Evolutionary conservation across 2,113 vertebrate species (phyloP).

Genomic region (Clarias gariepinus): DNA sequence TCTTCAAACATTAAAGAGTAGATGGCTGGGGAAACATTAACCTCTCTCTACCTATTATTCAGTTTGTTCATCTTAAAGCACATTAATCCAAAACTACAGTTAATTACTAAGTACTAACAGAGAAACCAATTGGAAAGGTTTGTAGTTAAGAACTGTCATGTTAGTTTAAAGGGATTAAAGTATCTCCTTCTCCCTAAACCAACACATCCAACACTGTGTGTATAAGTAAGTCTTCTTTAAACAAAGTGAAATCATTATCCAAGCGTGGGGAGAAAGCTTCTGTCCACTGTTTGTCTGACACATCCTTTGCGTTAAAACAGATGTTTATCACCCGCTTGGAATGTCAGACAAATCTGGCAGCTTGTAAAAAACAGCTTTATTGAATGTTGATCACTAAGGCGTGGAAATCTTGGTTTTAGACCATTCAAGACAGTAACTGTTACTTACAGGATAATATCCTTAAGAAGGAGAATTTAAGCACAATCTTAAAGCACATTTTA

Average conservation of each 20-base stretch:
- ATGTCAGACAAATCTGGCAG: slow-evolving; percentile 62
- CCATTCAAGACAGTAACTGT: slow-evolving; percentile 52
- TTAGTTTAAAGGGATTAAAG: slow-evolving; percentile 14
- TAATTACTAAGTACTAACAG: neutral
- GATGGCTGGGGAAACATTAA: neutral
- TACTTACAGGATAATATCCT: slow-evolving; percentile 56
- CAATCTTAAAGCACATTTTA: neutral
- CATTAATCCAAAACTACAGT: neutral
- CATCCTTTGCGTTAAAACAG: slow-evolving; percentile 60
- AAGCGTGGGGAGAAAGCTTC: slow-evolving; percentile 30
- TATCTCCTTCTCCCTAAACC: slow-evolving; percentile 22
- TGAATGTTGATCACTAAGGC: slow-evolving; percentile 47
- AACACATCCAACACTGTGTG: slow-evolving; percentile 14
- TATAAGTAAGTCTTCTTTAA: slow-evolving; percentile 33
- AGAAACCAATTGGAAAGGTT: neutral
- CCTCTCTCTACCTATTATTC: too few relatives aligned
- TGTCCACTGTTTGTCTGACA: slow-evolving; percentile 54
- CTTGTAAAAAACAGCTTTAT: slow-evolving; percentile 66
- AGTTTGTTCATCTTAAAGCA: neutral
- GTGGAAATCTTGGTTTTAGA: slow-evolving; percentile 63
- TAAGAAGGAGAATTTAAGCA: slow-evolving; percentile 29
- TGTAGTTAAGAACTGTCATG: neutral
- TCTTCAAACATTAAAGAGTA: neutral
- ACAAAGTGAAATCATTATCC: slow-evolving; percentile 36
- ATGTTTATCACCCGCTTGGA: slow-evolving; percentile 61